A percentile compares a stretch with the other conserved stretches of the same genome.
Conservation (phyloP, 2,797 vertebrate genomes). For the Argya squamiceps region DNA sequence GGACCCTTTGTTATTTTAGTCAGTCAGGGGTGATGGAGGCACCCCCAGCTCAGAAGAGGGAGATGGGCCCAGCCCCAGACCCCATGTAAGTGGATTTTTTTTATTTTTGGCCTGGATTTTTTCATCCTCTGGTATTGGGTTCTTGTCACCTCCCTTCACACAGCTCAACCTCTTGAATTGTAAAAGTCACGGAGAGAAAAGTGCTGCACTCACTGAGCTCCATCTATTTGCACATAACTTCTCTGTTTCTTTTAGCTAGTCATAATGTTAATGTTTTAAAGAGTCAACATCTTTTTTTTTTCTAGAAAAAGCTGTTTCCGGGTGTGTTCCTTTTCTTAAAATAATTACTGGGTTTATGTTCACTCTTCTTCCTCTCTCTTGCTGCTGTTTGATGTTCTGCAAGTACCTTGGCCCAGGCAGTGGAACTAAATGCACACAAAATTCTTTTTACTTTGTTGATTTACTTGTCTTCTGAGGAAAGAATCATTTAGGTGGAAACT, state of each 20-base stretch:
- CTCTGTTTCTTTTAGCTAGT: neutral
- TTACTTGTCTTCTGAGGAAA: neutral
- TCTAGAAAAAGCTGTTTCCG: neutral
- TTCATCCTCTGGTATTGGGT: constrained; percentile 51
- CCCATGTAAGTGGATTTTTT: constrained; percentile 71
- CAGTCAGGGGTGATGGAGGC: constrained; percentile 73
- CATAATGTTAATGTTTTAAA: neutral
- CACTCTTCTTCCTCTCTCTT: neutral
- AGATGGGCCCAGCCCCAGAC: constrained; percentile 50
- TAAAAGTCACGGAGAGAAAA: neutral
- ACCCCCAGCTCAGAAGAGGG: constrained; percentile 45
- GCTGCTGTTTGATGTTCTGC: neutral
- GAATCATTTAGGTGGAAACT: neutral
- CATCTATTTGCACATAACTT: neutral
- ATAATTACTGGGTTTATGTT: neutral
- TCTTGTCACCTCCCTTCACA: neutral
- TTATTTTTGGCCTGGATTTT: neutral
- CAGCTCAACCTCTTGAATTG: neutral
- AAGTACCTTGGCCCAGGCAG: neutral
- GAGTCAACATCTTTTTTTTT: neutral
- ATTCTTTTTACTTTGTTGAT: neutral
- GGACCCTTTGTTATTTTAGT: constrained; percentile 78
- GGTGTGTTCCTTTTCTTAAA: neutral
- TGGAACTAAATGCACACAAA: neutral
- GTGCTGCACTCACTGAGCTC: neutral